Evolutionary conservation across 2,113 vertebrate species (phyloP).

Genomic region (Acanthochromis polyacanthus): DNA sequence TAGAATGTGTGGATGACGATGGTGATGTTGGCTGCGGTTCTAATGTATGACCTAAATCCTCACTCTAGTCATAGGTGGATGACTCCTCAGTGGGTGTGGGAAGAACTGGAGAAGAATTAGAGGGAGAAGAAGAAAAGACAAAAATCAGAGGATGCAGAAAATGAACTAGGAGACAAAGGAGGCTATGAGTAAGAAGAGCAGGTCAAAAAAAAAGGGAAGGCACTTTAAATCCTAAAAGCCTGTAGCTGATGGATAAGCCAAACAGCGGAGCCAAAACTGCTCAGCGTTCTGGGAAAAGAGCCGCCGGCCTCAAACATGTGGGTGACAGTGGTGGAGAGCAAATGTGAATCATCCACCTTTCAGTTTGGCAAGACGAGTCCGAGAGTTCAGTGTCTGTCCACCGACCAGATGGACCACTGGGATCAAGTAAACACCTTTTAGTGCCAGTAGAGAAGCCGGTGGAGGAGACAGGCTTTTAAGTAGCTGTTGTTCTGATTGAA

Average conservation of each 20-base stretch:
- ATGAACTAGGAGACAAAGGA: conserved; percentile 3
- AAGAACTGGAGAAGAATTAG: conserved; percentile 1
- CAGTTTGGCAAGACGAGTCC: conserved; percentile 18
- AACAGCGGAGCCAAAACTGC: conserved; percentile 34
- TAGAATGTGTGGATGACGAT: conserved; percentile 11
- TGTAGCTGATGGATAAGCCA: conserved; percentile 38
- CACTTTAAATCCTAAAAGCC: conserved; percentile 35
- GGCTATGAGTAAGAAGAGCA: not conserved
- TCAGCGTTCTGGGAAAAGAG: conserved; percentile 44
- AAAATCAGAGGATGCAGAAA: not conserved
- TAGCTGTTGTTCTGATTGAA: not conserved
- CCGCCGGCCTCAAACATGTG: conserved; percentile 27
- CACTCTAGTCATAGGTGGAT: conserved; percentile 20
- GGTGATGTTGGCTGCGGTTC: conserved; percentile 39
- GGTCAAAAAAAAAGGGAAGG: not conserved
- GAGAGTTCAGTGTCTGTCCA: conserved; percentile 4
- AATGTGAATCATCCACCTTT: conserved; percentile 54
- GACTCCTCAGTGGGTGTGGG: conserved; percentile 24
- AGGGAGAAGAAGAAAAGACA: not conserved
- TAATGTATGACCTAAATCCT: conserved; percentile 46
- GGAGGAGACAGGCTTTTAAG: not conserved
- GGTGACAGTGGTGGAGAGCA: conserved; percentile 42
- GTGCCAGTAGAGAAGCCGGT: conserved; percentile 24
- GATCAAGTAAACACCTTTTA: conserved; percentile 47
- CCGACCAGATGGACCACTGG: conserved; percentile 7